Base-by-base conservation (phyloP, 2,888 invertebrate species). In the Pachliopta kotzebuea region DNA sequence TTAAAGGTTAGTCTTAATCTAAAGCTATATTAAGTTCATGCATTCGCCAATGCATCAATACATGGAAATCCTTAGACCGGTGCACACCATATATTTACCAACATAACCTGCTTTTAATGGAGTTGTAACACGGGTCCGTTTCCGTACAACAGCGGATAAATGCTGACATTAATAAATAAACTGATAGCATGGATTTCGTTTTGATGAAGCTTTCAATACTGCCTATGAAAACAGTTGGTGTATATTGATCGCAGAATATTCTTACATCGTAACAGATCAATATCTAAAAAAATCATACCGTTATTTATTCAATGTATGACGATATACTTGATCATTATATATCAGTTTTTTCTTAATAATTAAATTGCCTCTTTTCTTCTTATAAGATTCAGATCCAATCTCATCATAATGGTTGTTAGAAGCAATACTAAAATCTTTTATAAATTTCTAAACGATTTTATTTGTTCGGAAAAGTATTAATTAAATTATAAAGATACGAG, bases 91-190 rank as follows among this genome's bases (percentile, higher is more conserved):
- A 53, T 57, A 61, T 61, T 65, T 61, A 60, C 45, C 60, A 53
- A 60, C 42, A 56, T 14, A 50, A 8, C 24, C 61, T 23, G 53
- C 56, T 56, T 26, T 56, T 65, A 65, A 65, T 60, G 52, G 60
- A 60, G 64, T 65, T 56, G 64, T 60, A 56, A 37, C 56, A 24
- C 60, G 50, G 42, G 42, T 53, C 20, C 42, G 23, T 60, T 65
- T 60, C 64, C 60, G 56, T 29, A 45, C 49, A 26, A 0, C 11
- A 18, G 57, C 29, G 58, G 31, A 18, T 59, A 63, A 63, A 45
- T 58, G 31, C 63, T 55, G 49, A 55, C 54, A 63, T 63, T 54
- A 54, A 54, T 58, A 63, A 63, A 63, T 49, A 59, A 63, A 63
- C 54, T 59, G 59, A 49, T 49, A 45, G 14, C 29, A 23, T 45